Evolutionary conservation across 2,797 vertebrate species (phyloP).

Genomic region (Choloepus didactylus): DNA sequence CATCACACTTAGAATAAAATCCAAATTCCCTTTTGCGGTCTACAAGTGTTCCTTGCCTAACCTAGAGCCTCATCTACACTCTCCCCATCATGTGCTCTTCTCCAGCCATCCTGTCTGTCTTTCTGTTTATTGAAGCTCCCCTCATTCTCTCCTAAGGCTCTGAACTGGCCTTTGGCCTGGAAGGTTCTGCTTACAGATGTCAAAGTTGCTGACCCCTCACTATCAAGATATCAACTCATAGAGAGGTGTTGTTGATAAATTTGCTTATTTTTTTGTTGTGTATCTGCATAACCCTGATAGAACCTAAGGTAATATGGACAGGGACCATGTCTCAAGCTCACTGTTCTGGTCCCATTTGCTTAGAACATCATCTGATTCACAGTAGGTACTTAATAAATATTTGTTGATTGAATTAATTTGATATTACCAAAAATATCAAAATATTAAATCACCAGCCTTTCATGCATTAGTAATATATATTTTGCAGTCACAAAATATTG

Average conservation of each 20-base stretch:
- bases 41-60: neutral
- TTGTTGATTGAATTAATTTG: neutral
- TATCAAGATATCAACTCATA: neutral
- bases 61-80: too few species aligned
- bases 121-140: neutral
- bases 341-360: neutral
- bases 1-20: neutral
- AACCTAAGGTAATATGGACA: neutral
- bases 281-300: neutral
- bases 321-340: neutral
- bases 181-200: neutral
- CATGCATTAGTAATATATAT: neutral
- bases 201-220: neutral
- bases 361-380: neutral
- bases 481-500: neutral
- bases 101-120: neutral
- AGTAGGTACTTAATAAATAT: neutral
- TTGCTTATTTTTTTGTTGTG: neutral
- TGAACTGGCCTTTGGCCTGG: neutral
- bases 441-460: neutral
- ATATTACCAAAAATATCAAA: constrained; percentile 25
- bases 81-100: neutral
- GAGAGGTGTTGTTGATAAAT: accelerated
- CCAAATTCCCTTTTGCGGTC: neutral
- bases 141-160: neutral